Evolutionary conservation across 2,797 vertebrate genomes (phyloP), one percentile per base, ranked within the genome.

Genomic region (Phrynocephalus guinanensis): DNA sequence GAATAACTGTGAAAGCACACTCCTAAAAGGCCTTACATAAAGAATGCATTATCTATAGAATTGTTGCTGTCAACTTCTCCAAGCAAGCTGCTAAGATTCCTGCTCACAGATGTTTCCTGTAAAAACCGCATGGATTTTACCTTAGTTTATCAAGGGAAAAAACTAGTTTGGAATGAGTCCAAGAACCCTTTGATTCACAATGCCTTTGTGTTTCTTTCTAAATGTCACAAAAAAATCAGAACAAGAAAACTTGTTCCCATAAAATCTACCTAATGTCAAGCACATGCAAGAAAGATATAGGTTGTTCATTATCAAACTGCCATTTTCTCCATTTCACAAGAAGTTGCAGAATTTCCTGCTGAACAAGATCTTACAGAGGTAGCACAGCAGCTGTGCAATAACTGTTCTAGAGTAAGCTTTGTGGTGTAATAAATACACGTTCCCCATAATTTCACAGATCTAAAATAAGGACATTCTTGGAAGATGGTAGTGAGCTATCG

Each of bases 71-170:
- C 60, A 50, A 77, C 38, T 2, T 76, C 50, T 85, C 18, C 44
- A 85, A 33, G 66, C 44, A 66, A 48, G 26, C n/a, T 67, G n/a
- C 33, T 79, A 85, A 81, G 38, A 85, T 85, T 79, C 44, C 28
- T 68, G 63, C n/a, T 84, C 72, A 77, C 26, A 84, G 33, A 48
- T 66, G 72, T 84, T 79, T 79, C 38, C 75, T 52, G n/a, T 79
- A 79, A 67, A 50, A 50, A 22, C 56, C 20, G 22, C 66, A 28
- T 68, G 63, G 63, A 66, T 84, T 68, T 85, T 30, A 28, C 56
- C 33, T 44, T 63, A 38, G 63, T 84, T 11, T 38, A 78, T 9
- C 22, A 63, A 52, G 38, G 75, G 18, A 24, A 67, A 77, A 60
- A 28, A 18, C 38, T 67, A 30, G 9, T 8, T 30, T 78, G 63